Evolutionary conservation across 2,888 invertebrate genomes (phyloP), one percentile per base, ranked within the genome.

Genomic region (Andrena bicolor): DNA sequence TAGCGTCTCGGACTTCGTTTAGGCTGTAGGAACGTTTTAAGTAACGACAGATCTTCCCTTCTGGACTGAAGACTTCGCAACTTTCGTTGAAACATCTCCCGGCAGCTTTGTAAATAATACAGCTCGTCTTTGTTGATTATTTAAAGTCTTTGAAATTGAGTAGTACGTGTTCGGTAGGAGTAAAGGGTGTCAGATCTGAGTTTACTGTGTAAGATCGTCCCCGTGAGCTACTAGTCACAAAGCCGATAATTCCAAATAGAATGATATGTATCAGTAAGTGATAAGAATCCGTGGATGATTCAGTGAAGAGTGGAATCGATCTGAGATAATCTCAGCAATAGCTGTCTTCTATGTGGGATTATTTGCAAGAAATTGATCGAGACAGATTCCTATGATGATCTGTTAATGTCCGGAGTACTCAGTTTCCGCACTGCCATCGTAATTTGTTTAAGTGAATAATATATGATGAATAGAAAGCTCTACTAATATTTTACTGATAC

Each of bases 151-250:
- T 26, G 56, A 30, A 48, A 61, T 72, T 7, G 32, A 66, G 30
- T n/a, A 23, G 2, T 69, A 20, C 41, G 41, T 23, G 51, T 53
- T 61, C 41, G 48, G 20, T 68, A 68, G 30, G 51, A 69, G 35
- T 16, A 13, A 49, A 72, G 28, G 41, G 53, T 49, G 23, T 35
- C 48, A 35, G 48, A 56, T 35, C 58, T 78, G 68, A 68, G 63
- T 68, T 63, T 71, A 66, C 66, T 69, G 51, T 60, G 32, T n/a
- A 61, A 63, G 63, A 76, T 80, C 49, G 70, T 71, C 26, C 68
- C 63, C 72, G 53, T 65, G 63, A 83, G 61, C 72, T 84, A 78
- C 85, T 85, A 85, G 85, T 85, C 85, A 85, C 78, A 61, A 76
- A 78, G 75, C 49, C 30, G 56, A 78, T 76, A 76, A 61, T 83